A percentile compares a stretch with the other conserved stretches of the same genome.
phyloP scores from a whole-genome alignment of 2,888 invertebrate genomes.

The Aphidoletes aphidimyza region DNA sequence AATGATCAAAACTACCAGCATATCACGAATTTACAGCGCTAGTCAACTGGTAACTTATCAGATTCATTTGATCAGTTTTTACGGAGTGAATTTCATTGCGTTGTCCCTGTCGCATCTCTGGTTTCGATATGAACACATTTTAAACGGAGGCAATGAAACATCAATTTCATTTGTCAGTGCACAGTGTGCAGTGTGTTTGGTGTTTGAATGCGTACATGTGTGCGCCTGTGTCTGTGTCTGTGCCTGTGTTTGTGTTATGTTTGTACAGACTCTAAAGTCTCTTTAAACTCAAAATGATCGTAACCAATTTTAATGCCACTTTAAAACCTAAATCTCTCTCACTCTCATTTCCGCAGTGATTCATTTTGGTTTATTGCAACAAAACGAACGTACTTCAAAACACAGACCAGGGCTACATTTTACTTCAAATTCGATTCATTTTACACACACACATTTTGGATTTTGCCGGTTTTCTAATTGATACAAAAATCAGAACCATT shows the following conservation, averaged over 20 bases:
- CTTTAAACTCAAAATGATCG: conserved; percentile 8
- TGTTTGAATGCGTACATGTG: too few relatives aligned
- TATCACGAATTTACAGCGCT: not conserved
- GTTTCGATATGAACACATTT: not conserved
- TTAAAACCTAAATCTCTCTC: not conserved
- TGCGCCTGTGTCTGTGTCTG: too few relatives aligned
- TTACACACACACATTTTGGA: too few relatives aligned
- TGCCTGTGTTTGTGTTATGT: too few relatives aligned
- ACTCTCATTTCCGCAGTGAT: not conserved
- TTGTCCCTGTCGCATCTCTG: too few relatives aligned
- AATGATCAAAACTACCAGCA: conserved; percentile 9
- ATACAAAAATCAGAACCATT: too few relatives aligned
- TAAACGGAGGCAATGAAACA: conserved; percentile 26
- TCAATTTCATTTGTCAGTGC: conserved; percentile 9
- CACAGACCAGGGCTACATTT: not conserved
- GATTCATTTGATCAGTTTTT: not conserved
- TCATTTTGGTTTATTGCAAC: conserved; percentile 1
- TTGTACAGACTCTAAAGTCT: too few relatives aligned
- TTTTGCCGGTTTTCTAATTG: too few relatives aligned
- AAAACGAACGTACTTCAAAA: not conserved
- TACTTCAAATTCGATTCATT: not conserved
- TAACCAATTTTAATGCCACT: conserved; percentile 43
- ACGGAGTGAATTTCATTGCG: too few relatives aligned
- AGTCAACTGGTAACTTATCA: not conserved
- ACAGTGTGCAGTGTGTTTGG: too few relatives aligned